These are phyloP conservation scores for Enteromius trimaculatus DNA, from an alignment of 2,797 vertebrate genomes.

Conservation along the genomic window DNA sequence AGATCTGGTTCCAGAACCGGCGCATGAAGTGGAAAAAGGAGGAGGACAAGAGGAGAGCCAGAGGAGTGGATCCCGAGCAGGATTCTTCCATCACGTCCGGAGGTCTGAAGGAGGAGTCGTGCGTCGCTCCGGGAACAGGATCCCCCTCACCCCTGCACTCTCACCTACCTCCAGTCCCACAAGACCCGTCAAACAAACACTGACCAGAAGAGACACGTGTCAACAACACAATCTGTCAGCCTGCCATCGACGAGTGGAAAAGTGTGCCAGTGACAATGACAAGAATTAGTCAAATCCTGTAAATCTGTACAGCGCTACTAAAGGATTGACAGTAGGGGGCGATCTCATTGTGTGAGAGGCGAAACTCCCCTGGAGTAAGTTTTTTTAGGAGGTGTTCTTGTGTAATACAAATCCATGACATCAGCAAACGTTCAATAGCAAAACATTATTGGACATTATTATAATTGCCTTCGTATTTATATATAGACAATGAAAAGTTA, in stretches of 20 bases:
- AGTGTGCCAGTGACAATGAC: neutral
- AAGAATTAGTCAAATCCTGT: neutral
- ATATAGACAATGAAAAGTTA: neutral
- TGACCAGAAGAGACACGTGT: neutral
- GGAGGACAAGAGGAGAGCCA: slow-evolving; percentile 88
- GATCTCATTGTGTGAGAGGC: neutral
- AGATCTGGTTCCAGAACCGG: slow-evolving; percentile 97
- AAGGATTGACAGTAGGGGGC: neutral
- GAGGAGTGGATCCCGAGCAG: slow-evolving; percentile 84
- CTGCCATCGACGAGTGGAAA: neutral
- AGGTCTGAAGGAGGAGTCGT: slow-evolving; percentile 80
- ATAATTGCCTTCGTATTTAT: neutral
- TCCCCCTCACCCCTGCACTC: slow-evolving; percentile 74
- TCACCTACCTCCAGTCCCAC: slow-evolving; percentile 57
- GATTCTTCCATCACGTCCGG: slow-evolving; percentile 91
- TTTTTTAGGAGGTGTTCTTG: neutral
- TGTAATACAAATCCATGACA: neutral
- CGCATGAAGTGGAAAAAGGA: slow-evolving; percentile 99
- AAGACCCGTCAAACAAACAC: slow-evolving; percentile 70
- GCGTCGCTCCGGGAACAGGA: slow-evolving; percentile 44
- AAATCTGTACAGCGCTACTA: neutral
- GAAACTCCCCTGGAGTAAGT: neutral
- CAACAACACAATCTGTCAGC: neutral
- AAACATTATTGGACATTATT: neutral
- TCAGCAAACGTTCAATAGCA: neutral